Base-by-base conservation (phyloP, 1,140 invertebrate genomes). In the Sarcophaga peregrina region DNA sequence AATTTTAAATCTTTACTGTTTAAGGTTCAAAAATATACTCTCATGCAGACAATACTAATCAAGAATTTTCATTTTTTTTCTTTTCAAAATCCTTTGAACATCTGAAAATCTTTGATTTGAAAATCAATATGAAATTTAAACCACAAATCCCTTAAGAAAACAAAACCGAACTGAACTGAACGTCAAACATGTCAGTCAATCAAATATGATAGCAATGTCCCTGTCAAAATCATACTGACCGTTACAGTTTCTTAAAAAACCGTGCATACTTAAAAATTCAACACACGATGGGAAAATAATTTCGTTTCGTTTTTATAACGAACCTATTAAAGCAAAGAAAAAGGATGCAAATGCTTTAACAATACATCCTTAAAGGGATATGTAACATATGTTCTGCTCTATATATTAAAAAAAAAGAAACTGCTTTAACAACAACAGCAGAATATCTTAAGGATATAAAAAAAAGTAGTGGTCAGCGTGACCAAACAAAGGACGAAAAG, bases 271-370 rank as follows among this genome's bases (percentile, higher is more conserved):
- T 5, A n/a, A 10, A 68, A 52, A 68, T n/a, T 46, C 74, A 46
- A 76, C 74, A 45, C 8, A 78, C 13, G 75, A 78, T 78, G 75
- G 75, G 75, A 78, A 78, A 78, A 17, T 78, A 50, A 25, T 45
- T 74, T 74, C 25, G 25, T 52, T 52, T 52, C 13, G 50, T 52
- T 52, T 37, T 4, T 4, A 9, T 72, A 25, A 50, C 25, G 75
- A 52, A 25, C 15, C 17, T 37, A 37, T 37, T 37, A 37, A 37
- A 37, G 25, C 4, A 37, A 52, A 78, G 8, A 76, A 52, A 17
- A 52, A 78, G 47, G 75, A 78, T 78, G 75, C 75, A 78, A 78
- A 78, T 78, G 46, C 73, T 13, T 74, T 13, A 17, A 62, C 15
- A 62, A 15, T n/a, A 62, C 13, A n/a, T 13, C 10, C 1, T n/a